phyloP scores from a whole-genome alignment of 2,797 vertebrate genomes.

The Glossophaga mutica region DNA sequence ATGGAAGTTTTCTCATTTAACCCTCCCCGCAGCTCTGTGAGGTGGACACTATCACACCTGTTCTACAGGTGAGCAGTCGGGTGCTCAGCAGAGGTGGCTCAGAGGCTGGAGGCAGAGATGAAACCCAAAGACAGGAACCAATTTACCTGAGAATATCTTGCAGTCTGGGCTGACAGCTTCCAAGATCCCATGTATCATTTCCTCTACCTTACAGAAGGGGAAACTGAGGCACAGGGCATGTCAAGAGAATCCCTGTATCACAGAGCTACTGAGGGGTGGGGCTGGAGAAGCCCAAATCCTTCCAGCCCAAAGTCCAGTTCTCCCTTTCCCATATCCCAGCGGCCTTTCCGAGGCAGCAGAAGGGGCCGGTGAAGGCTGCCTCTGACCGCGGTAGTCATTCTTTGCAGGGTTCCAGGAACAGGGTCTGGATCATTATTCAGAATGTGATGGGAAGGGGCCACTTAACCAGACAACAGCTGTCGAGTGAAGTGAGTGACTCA shows the following conservation, averaged over 20 bases:
- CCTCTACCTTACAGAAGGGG: not conserved
- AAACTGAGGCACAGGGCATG: not conserved
- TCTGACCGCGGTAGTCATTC: constrained; percentile 8
- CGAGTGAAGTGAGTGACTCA: not conserved
- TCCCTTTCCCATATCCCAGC: not conserved
- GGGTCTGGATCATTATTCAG: not conserved
- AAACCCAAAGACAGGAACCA: not conserved
- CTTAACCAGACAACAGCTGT: constrained; percentile 36
- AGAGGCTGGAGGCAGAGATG: not conserved
- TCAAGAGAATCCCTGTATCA: not conserved
- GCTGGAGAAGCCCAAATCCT: too few relatives aligned
- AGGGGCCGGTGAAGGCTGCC: not conserved
- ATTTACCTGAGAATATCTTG: not conserved
- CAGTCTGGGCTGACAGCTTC: not conserved
- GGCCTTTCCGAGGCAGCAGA: not conserved
- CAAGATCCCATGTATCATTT: not conserved
- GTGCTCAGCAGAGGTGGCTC: not conserved
- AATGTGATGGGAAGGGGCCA: constrained; percentile 5
- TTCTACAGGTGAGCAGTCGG: not conserved
- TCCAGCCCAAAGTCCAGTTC: not conserved
- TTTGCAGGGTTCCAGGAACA: not conserved
- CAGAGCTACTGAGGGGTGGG: not conserved
- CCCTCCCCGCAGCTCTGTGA: not conserved
- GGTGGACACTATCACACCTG: not conserved
- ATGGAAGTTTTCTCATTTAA: not conserved